These are phyloP conservation scores for Euthynnus affinis DNA, from an alignment of 2,797 vertebrate species.

Conservation along the genomic window DNA sequence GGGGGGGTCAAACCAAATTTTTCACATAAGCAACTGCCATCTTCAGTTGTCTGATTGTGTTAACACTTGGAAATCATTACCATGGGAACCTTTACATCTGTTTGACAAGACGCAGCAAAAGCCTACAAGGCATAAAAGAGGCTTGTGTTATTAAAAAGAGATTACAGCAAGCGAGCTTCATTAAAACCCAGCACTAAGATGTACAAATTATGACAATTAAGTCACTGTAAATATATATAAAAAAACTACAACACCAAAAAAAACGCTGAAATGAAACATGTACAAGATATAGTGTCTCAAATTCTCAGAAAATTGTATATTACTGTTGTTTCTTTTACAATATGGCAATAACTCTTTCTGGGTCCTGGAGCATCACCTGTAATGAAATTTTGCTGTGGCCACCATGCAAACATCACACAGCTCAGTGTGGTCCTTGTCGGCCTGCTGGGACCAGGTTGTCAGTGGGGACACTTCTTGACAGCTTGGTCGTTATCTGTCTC, in stretches of 20 bases:
- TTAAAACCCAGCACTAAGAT: neutral
- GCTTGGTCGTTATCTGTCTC: slow-evolving; percentile 23
- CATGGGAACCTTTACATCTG: no score
- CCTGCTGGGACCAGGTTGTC: slow-evolving; percentile 1
- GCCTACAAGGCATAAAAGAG: no score
- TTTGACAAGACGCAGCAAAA: no score
- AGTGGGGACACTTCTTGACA: slow-evolving; percentile 24
- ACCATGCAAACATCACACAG: neutral
- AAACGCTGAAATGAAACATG: neutral
- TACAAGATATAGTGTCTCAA: neutral
- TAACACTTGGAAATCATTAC: no score
- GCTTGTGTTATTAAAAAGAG: neutral
- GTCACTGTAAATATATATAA: neutral
- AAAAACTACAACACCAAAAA: no score
- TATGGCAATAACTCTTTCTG: neutral
- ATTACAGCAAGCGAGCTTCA: neutral
- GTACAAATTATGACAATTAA: neutral
- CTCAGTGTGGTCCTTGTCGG: neutral
- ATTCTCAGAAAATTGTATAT: neutral
- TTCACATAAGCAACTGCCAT: no score
- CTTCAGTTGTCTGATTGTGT: no score
- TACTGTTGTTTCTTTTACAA: neutral
- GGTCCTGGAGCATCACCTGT: neutral
- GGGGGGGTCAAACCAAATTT: no score
- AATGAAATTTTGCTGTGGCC: neutral